Percentiles rank a stretch among this genome's conserved stretches.
Evolutionary conservation across 2,888 invertebrate species (phyloP).

Genomic region (Xylocampa areola): DNA sequence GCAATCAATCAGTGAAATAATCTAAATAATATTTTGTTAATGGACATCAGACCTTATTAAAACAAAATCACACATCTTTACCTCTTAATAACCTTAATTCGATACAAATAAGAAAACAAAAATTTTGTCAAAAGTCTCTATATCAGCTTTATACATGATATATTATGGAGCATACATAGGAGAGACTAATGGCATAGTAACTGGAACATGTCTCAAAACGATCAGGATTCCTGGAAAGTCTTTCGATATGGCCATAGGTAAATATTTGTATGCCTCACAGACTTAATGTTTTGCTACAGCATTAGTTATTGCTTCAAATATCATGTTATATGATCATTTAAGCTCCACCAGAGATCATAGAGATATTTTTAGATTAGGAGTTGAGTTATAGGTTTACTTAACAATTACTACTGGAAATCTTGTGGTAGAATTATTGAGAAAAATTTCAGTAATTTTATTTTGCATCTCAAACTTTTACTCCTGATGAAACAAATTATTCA

Average conservation of each 20-base stretch:
- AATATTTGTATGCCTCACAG: conserved; percentile 35
- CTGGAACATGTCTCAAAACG: conserved; percentile 56
- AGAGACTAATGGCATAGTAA: conserved; percentile 51
- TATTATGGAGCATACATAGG: conserved; percentile 39
- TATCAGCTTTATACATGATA: conserved; percentile 19
- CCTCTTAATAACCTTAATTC: no score
- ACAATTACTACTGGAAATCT: no score
- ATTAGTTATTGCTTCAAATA: conserved; percentile 50
- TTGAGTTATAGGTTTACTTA: conserved; percentile 17
- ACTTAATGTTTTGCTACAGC: conserved; percentile 41
- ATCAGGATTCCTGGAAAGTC: conserved; percentile 48
- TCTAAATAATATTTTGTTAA: no score
- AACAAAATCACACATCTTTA: no score
- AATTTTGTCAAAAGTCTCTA: no score
- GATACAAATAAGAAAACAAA: no score
- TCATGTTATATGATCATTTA: conserved; percentile 26
- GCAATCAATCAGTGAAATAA: no score
- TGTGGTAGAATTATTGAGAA: no score
- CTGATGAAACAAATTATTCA: no score
- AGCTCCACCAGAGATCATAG: conserved; percentile 12
- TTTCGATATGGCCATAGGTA: conserved; percentile 52
- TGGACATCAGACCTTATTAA: no score
- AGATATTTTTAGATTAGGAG: conserved; percentile 15
- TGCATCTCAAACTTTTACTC: no score
- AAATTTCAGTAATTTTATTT: no score